Evolutionary conservation across 2,888 invertebrate species (phyloP), one percentile per base, ranked within the genome.

Genomic region (Chymomyza fuscimana): DNA sequence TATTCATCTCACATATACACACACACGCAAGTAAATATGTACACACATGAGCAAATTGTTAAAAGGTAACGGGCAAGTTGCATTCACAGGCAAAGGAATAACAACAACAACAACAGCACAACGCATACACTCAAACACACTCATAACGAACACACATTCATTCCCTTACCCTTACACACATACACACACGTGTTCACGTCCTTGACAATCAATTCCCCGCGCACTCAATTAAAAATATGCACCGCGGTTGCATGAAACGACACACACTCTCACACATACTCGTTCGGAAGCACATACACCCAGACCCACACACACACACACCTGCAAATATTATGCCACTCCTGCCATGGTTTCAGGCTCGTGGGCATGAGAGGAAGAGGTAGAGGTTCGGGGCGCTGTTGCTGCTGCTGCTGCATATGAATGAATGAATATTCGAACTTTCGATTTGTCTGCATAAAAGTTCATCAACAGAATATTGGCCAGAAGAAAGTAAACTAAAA

Each of bases 211-310:
- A 85, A 85, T 85, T 85, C 84, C 87, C 84, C 77, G 87, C 86
- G 83, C 86, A 85, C 87, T 85, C 84, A 85, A 85, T 85, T 85
- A 85, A 87, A 85, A 85, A 86, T 84, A 84, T 84, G 87, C 84
- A 87, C 82, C 77, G 62, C 75, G 76, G 80, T 82, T 85, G 85
- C 46, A 15, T 50, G 46, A 16, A 51, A 15, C 62, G 25, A 22
- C 81, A 77, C 73, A 77, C 72, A 75, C 77, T 72, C 65, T 67
- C 67, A 29, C 15, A 52, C 22, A 50, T 15, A n/a, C 12, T 50
- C 32, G 15, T 4, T 52, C 32, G 16, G 40, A 52, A 25, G 25
- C 16, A 51, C n/a, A 63, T n/a, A n/a, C 32, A 29, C 36, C 2
- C 2, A 25, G 2, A 25, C 25, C 4, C 25, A 74, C 74, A 70